These are phyloP conservation scores for Amblyraja radiata DNA, from an alignment of 2,797 vertebrate species.

Conservation along the genomic window DNA sequence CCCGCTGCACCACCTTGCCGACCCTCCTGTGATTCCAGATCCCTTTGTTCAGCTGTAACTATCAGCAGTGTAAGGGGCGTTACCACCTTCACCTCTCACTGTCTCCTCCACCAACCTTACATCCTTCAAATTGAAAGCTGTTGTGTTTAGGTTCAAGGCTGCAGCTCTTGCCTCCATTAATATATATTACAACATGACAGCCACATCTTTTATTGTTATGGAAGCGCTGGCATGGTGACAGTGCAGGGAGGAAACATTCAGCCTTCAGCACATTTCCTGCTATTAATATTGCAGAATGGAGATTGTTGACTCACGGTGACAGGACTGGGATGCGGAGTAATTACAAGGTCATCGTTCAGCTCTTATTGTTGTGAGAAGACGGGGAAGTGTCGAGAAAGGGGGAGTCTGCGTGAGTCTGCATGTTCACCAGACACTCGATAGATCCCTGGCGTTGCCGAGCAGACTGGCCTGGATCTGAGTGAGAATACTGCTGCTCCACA, in stretches of 20 bases:
- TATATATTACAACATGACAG: not conserved
- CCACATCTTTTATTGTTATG: not conserved
- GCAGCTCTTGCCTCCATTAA: not conserved
- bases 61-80: too few relatives aligned
- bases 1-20: too few relatives aligned
- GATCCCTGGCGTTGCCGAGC: not conserved
- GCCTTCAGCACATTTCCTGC: slow-evolving; percentile 14
- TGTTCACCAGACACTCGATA: too few relatives aligned
- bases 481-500: too few relatives aligned
- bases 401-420: not conserved
- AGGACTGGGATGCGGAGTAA: not conserved
- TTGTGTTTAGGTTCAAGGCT: slow-evolving; percentile 1
- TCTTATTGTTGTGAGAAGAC: not conserved
- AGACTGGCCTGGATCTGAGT: not conserved
- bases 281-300: not conserved
- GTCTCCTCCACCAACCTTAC: not conserved
- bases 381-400: not conserved
- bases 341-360: not conserved
- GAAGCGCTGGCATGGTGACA: not conserved
- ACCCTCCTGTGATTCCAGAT: too few relatives aligned
- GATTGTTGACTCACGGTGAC: slow-evolving; percentile 13
- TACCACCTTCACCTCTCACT: too few relatives aligned
- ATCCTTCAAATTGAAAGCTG: not conserved
- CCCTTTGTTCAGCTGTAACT: too few relatives aligned
- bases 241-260: not conserved